A percentile compares a stretch with the other conserved stretches of the same genome.
These are phyloP conservation scores for Lochmaea crataegi DNA, from an alignment of 2,888 invertebrate species.

Conservation along the genomic window DNA sequence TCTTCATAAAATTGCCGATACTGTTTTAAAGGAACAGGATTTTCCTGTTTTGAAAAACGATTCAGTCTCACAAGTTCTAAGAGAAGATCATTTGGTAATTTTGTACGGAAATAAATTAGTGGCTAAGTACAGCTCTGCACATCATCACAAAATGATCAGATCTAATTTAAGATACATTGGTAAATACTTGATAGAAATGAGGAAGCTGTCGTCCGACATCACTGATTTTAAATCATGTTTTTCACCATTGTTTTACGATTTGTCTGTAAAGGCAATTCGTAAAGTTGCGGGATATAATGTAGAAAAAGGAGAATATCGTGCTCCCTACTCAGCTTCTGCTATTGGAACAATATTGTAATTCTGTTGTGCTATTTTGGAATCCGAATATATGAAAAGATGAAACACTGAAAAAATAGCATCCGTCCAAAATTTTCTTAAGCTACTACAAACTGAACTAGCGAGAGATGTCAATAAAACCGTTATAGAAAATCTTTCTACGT, in stretches of 20 bases:
- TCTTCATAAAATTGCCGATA: slow-evolving; percentile 15
- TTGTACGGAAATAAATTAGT: slow-evolving; percentile 20
- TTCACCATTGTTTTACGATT: slow-evolving; percentile 16
- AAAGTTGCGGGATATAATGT: slow-evolving; percentile 25
- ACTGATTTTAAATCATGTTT: slow-evolving; percentile 21
- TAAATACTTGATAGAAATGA: slow-evolving; percentile 25
- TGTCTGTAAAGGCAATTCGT: slow-evolving; percentile 18
- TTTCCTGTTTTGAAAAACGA: slow-evolving; percentile 22
- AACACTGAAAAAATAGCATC: background rate
- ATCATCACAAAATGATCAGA: slow-evolving; percentile 23
- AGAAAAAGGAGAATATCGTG: slow-evolving; percentile 13
- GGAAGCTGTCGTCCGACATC: slow-evolving; percentile 7
- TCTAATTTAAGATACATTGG: slow-evolving; percentile 21
- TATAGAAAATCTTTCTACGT: slow-evolving; percentile 17
- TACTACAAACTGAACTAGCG: slow-evolving; percentile 24
- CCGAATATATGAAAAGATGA: too few species aligned
- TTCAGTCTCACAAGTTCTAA: slow-evolving; percentile 5
- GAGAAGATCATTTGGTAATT: slow-evolving; percentile 17
- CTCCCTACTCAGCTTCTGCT: slow-evolving; percentile 24
- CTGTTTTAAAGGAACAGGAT: slow-evolving; percentile 13
- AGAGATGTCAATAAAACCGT: slow-evolving; percentile 30
- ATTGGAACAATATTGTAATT: slow-evolving; percentile 29
- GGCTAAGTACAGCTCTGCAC: slow-evolving; percentile 16
- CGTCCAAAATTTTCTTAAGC: slow-evolving; percentile 18
- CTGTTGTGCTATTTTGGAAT: slow-evolving; percentile 8